Evolutionary conservation across 1,140 invertebrate genomes (phyloP).

Genomic region (Coelopa frigida): DNA sequence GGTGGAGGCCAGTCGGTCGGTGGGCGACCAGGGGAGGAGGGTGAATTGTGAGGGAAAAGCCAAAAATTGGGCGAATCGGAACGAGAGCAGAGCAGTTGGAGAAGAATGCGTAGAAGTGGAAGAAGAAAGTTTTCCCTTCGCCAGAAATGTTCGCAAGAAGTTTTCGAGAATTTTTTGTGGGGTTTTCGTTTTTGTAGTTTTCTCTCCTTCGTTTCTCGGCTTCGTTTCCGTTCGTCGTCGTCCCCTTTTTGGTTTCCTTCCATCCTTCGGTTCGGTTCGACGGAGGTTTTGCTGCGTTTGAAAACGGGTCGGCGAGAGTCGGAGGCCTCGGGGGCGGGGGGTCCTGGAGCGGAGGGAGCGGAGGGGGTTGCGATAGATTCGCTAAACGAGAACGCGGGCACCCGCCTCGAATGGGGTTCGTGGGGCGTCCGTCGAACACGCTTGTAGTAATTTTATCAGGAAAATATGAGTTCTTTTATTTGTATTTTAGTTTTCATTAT

Average conservation of each 20-base stretch:
- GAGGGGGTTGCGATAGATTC: no score
- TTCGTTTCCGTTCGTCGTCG: no score
- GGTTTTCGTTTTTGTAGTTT: neutral
- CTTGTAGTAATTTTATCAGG: neutral
- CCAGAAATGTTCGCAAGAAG: neutral
- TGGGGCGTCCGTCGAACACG: neutral
- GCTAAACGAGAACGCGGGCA: neutral
- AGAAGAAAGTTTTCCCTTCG: slow-evolving; percentile 17
- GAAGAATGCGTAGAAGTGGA: slow-evolving; percentile 1
- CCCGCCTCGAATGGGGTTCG: neutral
- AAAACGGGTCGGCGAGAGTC: no score
- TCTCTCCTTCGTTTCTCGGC: neutral
- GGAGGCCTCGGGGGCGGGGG: no score
- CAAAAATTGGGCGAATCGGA: neutral
- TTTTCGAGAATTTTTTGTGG: slow-evolving; percentile 10
- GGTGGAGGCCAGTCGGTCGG: neutral
- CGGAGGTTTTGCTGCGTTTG: no score
- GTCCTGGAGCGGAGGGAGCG: no score
- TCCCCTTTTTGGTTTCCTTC: no score
- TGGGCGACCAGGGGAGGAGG: neutral
- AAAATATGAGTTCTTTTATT: neutral
- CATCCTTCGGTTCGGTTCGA: no score
- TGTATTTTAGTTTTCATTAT: slow-evolving; percentile 8
- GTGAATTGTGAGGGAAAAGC: slow-evolving; percentile 10
- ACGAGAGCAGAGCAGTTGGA: no score